Base-by-base conservation (phyloP, 2,888 invertebrate species). In the Neoascia interrupta region DNA sequence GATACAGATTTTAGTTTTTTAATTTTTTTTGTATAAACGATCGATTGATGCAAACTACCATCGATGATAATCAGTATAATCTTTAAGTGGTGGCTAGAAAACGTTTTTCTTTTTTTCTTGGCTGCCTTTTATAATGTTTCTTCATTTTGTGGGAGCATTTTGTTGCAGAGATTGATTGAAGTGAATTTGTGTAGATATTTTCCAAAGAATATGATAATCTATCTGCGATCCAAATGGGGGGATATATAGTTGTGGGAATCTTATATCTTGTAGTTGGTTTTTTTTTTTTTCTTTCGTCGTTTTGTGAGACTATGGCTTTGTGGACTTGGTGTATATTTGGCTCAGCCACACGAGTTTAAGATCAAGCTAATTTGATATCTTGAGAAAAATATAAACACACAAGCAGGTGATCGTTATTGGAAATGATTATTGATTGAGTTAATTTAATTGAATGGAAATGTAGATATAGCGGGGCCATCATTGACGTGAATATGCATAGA, bases 241-340 rank as follows among this genome's bases (percentile, higher is more conserved):
- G n/a, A n/a, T n/a, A n/a, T n/a, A 60, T 68, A 60, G 58, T 69
- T 61, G 74, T 69, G 74, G 54, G 74, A 69, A 75, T 36, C 41
- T 49, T 41, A 21, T n/a, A n/a, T n/a, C n/a, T n/a, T n/a, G n/a
- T n/a, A n/a, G n/a, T n/a, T n/a, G n/a, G n/a, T n/a, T n/a, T n/a
- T n/a, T n/a, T n/a, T n/a, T n/a, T n/a, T n/a, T n/a, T n/a, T n/a
- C n/a, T n/a, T n/a, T n/a, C n/a, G n/a, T n/a, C n/a, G 16, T n/a
- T 15, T 5, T n/a, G 8, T 37, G 26, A 10, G 26, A 26, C 10
- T 8, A 26, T 60, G 28, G 21, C 16, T 41, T 3, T 23, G 37
- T 21, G 23, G 8, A 26, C 10, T 15, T 41, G 31, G 19, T 5
- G 3, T 10, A 23, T 6, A 2, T n/a, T 5, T 16, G 8, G 37